phyloP scores from a whole-genome alignment of 2,113 vertebrate genomes.

The Corythoichthys haematopterus region DNA sequence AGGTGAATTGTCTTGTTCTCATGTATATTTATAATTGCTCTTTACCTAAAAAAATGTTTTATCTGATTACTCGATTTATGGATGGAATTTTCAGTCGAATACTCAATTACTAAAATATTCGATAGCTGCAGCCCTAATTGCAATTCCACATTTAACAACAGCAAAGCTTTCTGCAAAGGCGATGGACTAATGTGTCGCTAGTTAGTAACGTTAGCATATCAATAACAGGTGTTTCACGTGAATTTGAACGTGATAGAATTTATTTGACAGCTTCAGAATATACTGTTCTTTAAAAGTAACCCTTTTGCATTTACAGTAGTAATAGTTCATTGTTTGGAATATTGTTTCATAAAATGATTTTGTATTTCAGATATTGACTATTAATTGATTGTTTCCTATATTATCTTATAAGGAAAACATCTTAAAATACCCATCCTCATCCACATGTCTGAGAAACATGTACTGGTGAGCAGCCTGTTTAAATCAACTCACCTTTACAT shows the following conservation, averaged over 20 bases:
- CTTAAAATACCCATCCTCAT: not conserved
- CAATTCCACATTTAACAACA: not conserved
- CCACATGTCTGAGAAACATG: not conserved
- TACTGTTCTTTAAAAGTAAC: not conserved
- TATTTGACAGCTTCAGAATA: not conserved
- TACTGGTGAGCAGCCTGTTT: not conserved
- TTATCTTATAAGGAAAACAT: not conserved
- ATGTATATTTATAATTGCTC: too few relatives aligned
- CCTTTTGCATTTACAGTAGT: not conserved
- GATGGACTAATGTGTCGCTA: not conserved
- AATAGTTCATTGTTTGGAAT: not conserved
- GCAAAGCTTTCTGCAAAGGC: not conserved
- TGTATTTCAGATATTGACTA: not conserved
- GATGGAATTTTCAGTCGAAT: too few relatives aligned
- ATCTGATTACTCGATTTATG: too few relatives aligned
- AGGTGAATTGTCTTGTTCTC: too few relatives aligned
- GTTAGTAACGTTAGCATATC: not conserved
- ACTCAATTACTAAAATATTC: too few relatives aligned
- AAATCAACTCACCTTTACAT: conserved; percentile 82
- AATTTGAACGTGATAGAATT: not conserved
- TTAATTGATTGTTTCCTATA: not conserved
- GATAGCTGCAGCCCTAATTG: too few relatives aligned
- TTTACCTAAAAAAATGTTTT: too few relatives aligned
- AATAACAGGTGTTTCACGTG: not conserved
- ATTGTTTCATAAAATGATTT: not conserved